Conservation (phyloP, 2,797 vertebrate genomes). For the Pipistrellus kuhlii region DNA sequence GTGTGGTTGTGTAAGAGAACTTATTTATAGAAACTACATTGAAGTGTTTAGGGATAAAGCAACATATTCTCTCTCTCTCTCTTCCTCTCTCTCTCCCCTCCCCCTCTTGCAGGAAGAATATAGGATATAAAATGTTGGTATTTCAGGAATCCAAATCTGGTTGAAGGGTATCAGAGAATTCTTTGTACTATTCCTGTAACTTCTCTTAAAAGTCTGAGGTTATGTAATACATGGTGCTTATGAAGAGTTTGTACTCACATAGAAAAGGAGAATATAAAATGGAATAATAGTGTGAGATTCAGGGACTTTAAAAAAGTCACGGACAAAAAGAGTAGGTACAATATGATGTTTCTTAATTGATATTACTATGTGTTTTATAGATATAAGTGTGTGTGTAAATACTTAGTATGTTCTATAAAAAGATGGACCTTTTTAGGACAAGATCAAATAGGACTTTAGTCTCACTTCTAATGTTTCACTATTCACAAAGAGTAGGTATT, state of each 20-base stretch:
- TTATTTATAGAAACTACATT: not conserved
- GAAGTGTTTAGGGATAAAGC: not conserved
- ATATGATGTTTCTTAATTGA: not conserved
- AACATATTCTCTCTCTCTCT: not conserved
- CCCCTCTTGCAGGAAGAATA: not conserved
- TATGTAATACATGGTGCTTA: not conserved
- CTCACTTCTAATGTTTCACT: not conserved
- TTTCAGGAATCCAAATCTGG: slow-evolving; percentile 11
- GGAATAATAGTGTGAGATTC: not conserved
- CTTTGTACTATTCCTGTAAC: not conserved
- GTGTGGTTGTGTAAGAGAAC: not conserved
- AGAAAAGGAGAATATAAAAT: not conserved
- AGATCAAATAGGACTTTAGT: not conserved
- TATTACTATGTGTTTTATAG: not conserved
- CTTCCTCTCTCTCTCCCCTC: fast-evolving
- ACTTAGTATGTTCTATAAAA: not conserved
- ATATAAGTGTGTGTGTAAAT: not conserved
- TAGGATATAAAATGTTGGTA: slow-evolving; percentile 4
- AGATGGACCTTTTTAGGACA: not conserved
- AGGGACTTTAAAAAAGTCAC: slow-evolving; percentile 20
- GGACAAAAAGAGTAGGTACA: not conserved
- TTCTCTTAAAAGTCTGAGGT: slow-evolving; percentile 19
- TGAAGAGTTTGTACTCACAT: slow-evolving; percentile 13
- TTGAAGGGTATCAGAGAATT: not conserved
- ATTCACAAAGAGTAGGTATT: not conserved